Evolutionary conservation across 2,888 invertebrate genomes (phyloP).

Genomic region (Spodoptera littoralis): DNA sequence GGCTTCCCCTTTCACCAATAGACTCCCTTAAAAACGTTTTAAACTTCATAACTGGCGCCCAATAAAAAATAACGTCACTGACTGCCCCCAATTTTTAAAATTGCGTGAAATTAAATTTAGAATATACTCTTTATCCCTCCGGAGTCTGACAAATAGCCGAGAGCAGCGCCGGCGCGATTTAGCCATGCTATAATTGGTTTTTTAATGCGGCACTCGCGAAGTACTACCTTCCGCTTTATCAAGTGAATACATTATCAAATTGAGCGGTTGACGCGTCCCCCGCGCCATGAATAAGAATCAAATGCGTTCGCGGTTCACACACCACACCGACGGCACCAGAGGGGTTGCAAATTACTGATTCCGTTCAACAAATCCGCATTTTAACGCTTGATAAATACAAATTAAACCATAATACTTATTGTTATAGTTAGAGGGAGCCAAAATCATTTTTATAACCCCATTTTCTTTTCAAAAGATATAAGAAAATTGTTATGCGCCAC

Average conservation of each 20-base stretch:
- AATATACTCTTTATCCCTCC: slow-evolving; percentile 86
- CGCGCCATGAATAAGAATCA: slow-evolving; percentile 86
- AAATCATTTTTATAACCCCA: slow-evolving; percentile 2
- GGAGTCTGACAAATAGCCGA: slow-evolving; percentile 87
- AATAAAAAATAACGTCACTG: slow-evolving; percentile 81
- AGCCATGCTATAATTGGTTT: slow-evolving; percentile 88
- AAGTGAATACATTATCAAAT: slow-evolving; percentile 89
- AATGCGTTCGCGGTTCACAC: slow-evolving; percentile 79
- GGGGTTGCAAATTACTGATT: slow-evolving; percentile 85
- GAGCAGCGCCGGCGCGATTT: slow-evolving; percentile 82
- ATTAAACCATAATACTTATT: slow-evolving; percentile 78
- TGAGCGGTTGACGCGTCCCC: slow-evolving; percentile 80
- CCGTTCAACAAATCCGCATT: slow-evolving; percentile 72
- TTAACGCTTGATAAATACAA: slow-evolving; percentile 83
- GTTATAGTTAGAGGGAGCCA: slow-evolving; percentile 55
- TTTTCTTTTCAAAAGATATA: neutral
- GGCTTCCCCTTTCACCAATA: slow-evolving; percentile 41
- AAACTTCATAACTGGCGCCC: slow-evolving; percentile 76
- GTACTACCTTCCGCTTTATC: slow-evolving; percentile 88
- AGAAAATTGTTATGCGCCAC: neutral
- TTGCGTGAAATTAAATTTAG: slow-evolving; percentile 89
- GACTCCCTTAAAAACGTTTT: slow-evolving; percentile 70
- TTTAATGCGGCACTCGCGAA: slow-evolving; percentile 87
- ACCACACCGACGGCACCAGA: slow-evolving; percentile 67
- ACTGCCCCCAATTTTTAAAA: slow-evolving; percentile 84